Conservation (phyloP, 2,797 vertebrate species). For the Ctenopoma multispine region DNA sequence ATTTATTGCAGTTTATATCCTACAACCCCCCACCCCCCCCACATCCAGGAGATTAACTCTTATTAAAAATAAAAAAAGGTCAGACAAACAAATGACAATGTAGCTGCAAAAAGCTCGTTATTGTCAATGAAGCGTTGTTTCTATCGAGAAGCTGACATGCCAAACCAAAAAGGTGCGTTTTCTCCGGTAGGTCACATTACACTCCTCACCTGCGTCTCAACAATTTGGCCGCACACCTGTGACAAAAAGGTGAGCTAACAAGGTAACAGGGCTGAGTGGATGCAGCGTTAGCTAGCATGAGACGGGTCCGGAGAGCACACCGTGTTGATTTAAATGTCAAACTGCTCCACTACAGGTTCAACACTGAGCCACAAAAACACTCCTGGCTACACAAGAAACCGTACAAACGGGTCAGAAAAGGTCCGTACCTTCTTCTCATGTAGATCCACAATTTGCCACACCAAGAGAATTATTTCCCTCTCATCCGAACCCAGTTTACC, state of each 20-base stretch:
- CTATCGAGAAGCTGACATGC: conserved; percentile 72
- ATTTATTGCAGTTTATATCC: conserved; percentile 3
- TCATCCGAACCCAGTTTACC: conserved; percentile 99
- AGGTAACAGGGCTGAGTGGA: too few species aligned
- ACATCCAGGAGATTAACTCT: conserved; percentile 52
- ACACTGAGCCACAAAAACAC: conserved; percentile 67
- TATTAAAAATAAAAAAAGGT: conserved; percentile 15
- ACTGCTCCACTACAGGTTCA: conserved; percentile 60
- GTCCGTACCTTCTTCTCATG: conserved; percentile 96
- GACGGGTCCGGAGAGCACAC: conserved; percentile 81
- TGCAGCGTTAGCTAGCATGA: conserved; percentile 52
- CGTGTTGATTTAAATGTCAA: conserved; percentile 81
- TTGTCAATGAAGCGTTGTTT: conserved; percentile 71
- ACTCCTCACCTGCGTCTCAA: conserved; percentile 20
- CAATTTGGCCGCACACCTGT: conserved; percentile 80
- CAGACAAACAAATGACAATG: conserved; percentile 57
- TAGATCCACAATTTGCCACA: conserved; percentile 99
- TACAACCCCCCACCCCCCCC: conserved; percentile 34
- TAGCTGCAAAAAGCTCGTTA: conserved; percentile 73
- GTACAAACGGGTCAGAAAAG: conserved; percentile 78
- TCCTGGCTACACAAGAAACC: conserved; percentile 71
- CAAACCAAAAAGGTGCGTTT: conserved; percentile 80
- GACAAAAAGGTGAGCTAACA: conserved; percentile 52
- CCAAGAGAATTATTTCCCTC: conserved; percentile 99
- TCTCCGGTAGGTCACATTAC: conserved; percentile 20